Percentiles rank a stretch among this genome's conserved stretches.
These are phyloP conservation scores for chimpanzee (Pan troglodytes) DNA, from an alignment of 2,113 vertebrate genomes.

Conservation along the genomic window NHGRI_mPanTro3-v2.1_pri NC_072408.2:37415501-37416000, in stretches of 20 bases:
- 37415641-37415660: neutral
- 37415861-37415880: neutral
- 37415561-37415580: neutral
- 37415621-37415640: neutral
- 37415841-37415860: neutral
- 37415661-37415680: neutral
- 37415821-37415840: neutral
- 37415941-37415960: neutral
- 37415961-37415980: neutral
- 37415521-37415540: neutral
- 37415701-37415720: slow-evolving; percentile 2
- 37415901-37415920: slow-evolving; percentile 1
- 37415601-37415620: neutral
- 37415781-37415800: neutral
- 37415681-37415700: neutral
- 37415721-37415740: slow-evolving; percentile 4
- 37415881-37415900: neutral
- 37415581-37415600: neutral
- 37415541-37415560: neutral
- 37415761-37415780: slow-evolving; percentile 23
- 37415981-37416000: neutral
- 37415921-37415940: neutral
- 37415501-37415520: neutral
- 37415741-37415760: neutral
- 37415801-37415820: neutral